Evolutionary conservation across 1,140 invertebrate species (phyloP).

Genomic region (Drosophila busckii): DNA sequence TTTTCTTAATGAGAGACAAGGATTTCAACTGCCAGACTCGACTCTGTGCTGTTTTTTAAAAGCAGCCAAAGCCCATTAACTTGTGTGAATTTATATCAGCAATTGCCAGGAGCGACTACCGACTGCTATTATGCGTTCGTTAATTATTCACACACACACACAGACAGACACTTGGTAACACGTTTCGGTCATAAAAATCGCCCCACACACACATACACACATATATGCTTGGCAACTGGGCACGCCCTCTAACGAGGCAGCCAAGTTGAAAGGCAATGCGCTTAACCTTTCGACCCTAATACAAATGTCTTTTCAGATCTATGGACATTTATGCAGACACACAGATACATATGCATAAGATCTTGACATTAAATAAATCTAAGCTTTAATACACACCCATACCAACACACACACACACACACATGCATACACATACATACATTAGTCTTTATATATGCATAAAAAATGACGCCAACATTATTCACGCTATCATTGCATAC

Average conservation of each 20-base stretch:
- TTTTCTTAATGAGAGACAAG: too few relatives aligned
- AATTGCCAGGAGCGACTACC: conserved; percentile 45
- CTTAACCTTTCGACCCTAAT: conserved; percentile 48
- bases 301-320: conserved; percentile 48
- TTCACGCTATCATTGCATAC: conserved; percentile 71
- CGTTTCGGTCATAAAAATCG: conserved; percentile 71
- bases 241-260: conserved; percentile 66
- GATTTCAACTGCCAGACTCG: not conserved
- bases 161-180: conserved; percentile 28
- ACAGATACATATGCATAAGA: conserved; percentile 41
- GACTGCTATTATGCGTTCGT: conserved; percentile 71
- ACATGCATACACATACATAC: conserved; percentile 12
- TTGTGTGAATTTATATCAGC: conserved; percentile 73
- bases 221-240: too few relatives aligned
- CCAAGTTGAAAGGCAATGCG: conserved; percentile 38
- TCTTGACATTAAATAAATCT: conserved; percentile 77
- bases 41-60: conserved; percentile 47
- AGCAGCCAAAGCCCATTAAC: conserved; percentile 68
- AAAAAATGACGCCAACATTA: conserved; percentile 75
- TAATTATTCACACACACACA: conserved; percentile 70
- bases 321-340: conserved; percentile 53
- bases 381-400: conserved; percentile 59
- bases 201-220: conserved; percentile 33
- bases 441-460: conserved; percentile 16
- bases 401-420: conserved; percentile 4